These are phyloP conservation scores for Crotalus tigris DNA, from an alignment of 2,113 vertebrate species.

Conservation along the genomic window DNA sequence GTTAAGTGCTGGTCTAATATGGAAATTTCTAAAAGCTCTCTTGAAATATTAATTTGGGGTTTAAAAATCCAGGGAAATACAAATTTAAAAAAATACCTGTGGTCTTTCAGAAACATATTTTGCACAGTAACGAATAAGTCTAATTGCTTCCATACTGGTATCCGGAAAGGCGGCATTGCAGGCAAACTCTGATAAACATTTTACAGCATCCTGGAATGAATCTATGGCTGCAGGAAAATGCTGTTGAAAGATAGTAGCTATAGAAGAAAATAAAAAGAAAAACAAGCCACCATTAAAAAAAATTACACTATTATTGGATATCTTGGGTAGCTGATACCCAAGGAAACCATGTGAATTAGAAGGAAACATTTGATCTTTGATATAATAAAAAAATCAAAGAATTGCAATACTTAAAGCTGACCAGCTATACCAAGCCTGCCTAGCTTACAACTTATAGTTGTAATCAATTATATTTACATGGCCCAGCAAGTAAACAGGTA, in stretches of 20 bases:
- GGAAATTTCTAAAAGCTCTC: background rate
- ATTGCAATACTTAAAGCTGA: background rate
- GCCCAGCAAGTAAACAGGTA: background rate
- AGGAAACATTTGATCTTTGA: background rate
- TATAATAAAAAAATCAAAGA: background rate
- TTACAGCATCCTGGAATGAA: slow-evolving; percentile 96
- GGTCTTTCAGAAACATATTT: slow-evolving; percentile 93
- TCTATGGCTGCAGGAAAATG: slow-evolving; percentile 96
- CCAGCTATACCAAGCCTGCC: background rate
- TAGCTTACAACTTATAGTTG: too few relatives aligned
- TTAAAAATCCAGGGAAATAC: background rate
- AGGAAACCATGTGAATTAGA: background rate
- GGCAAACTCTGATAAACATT: slow-evolving; percentile 96
- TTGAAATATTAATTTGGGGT: background rate
- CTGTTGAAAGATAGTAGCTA: slow-evolving; percentile 90
- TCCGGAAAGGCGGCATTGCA: slow-evolving; percentile 95
- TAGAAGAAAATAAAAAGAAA: slow-evolving; percentile 34
- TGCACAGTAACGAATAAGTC: slow-evolving; percentile 93
- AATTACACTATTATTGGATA: background rate
- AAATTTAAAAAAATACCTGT: slow-evolving; percentile 71
- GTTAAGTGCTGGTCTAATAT: background rate
- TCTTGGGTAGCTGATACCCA: background rate
- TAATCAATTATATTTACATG: background rate
- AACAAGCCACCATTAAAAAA: background rate
- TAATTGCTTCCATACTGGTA: slow-evolving; percentile 97